Conservation (phyloP, 2,888 invertebrate genomes). For the Argyresthia albistria region DNA sequence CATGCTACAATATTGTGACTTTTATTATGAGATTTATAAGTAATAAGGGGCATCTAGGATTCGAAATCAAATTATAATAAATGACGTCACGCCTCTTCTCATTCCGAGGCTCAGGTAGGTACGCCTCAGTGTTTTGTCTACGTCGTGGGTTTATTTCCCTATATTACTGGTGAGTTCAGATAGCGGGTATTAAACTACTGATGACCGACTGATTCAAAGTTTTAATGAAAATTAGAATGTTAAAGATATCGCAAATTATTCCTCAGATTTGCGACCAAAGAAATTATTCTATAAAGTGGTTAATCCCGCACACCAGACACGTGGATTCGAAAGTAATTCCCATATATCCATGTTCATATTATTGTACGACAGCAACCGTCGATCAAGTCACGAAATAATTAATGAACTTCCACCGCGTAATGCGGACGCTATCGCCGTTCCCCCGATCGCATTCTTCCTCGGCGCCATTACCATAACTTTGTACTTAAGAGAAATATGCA, state of each 20-base stretch:
- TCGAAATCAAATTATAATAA: background rate
- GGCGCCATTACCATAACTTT: slow-evolving; percentile 23
- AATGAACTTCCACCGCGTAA: slow-evolving; percentile 2
- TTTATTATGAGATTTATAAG: too few species aligned
- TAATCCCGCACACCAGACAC: too few species aligned
- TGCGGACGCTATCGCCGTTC: slow-evolving; percentile 1
- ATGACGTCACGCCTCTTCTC: background rate
- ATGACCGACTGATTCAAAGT: too few species aligned
- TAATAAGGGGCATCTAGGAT: background rate
- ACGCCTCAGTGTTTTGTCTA: too few species aligned
- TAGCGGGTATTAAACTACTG: too few species aligned
- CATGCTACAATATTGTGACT: slow-evolving; percentile 3
- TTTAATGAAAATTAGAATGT: too few species aligned
- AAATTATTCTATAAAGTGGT: too few species aligned
- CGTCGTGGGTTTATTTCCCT: background rate
- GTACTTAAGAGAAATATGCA: slow-evolving; percentile 31
- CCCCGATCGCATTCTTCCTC: slow-evolving; percentile 16
- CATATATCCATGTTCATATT: background rate
- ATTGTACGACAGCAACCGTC: slow-evolving; percentile 1
- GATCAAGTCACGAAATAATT: slow-evolving; percentile 7
- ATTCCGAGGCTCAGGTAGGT: too few species aligned
- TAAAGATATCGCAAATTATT: too few species aligned
- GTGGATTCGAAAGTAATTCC: too few species aligned
- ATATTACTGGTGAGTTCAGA: too few species aligned
- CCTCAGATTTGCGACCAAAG: too few species aligned